phyloP scores from a whole-genome alignment of 92 coral and sea anemone species.

The Palythoa heliodiscus region DNA sequence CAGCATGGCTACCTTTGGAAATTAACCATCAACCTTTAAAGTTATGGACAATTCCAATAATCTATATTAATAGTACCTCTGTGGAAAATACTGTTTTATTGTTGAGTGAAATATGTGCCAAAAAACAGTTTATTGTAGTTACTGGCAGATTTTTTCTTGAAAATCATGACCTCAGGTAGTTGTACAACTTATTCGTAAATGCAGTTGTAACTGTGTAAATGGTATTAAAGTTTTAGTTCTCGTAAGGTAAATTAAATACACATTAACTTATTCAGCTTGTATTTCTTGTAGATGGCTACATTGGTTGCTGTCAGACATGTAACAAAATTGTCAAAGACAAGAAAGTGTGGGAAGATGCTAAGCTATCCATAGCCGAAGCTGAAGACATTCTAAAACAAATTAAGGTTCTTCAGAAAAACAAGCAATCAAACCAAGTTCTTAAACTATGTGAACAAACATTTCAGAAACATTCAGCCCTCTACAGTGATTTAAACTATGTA shows the following conservation, averaged over 20 bases:
- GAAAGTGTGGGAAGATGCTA: slow-evolving; percentile 32
- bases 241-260: not conserved
- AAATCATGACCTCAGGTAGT: too few species aligned
- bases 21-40: too few species aligned
- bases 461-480: slow-evolving; percentile 48
- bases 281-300: slow-evolving; percentile 26
- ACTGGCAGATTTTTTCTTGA: too few species aligned
- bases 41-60: too few species aligned
- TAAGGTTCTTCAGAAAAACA: slow-evolving; percentile 41
- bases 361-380: slow-evolving; percentile 26
- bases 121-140: too few species aligned
- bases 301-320: slow-evolving; percentile 53
- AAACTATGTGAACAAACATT: slow-evolving; percentile 66
- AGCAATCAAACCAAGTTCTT: slow-evolving; percentile 43
- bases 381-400: slow-evolving; percentile 54
- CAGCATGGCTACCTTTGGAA: too few species aligned
- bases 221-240: not conserved
- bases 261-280: not conserved
- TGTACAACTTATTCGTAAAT: not conserved
- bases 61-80: too few species aligned
- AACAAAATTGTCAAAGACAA: slow-evolving; percentile 29
- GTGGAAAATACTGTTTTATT: too few species aligned
- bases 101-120: too few species aligned
- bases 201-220: not conserved
- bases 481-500: slow-evolving; percentile 68